phyloP scores from a whole-genome alignment of 2,888 invertebrate species.

The Eueremaeus valkanovi region DNA sequence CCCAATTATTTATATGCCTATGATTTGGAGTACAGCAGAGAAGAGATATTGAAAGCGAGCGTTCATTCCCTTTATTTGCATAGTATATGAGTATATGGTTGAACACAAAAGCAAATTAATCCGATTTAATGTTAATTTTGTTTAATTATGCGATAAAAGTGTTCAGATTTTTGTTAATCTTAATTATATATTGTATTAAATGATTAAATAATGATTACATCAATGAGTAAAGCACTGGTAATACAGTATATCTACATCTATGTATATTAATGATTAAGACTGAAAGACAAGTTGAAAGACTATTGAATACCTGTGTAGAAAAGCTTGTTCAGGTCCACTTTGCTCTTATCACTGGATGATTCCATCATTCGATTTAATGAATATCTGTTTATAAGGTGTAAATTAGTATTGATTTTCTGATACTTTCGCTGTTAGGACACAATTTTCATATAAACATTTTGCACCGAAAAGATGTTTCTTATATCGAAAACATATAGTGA shows the following conservation, averaged over 20 bases:
- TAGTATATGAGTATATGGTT: not conserved
- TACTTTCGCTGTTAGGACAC: too few species aligned
- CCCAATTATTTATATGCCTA: not conserved
- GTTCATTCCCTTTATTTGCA: not conserved
- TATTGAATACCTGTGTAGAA: conserved; percentile 1
- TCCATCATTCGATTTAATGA: not conserved
- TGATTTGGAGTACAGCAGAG: not conserved
- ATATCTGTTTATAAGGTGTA: not conserved
- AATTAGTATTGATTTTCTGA: not conserved
- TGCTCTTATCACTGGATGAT: not conserved
- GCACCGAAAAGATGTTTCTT: not conserved
- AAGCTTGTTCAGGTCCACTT: not conserved
- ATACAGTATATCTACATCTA: too few species aligned
- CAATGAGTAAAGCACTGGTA: too few species aligned
- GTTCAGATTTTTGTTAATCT: not conserved
- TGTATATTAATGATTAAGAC: too few species aligned
- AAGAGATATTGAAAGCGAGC: not conserved
- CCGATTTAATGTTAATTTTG: conserved; percentile 31
- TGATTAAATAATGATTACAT: too few species aligned
- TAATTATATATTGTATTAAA: too few species aligned
- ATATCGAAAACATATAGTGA: not conserved
- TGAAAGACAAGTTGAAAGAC: not conserved
- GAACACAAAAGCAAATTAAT: not conserved
- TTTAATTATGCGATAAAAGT: conserved; percentile 25
- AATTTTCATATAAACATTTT: not conserved